Conservation (phyloP, 2,888 invertebrate genomes). For the Morpho helenor region DNA sequence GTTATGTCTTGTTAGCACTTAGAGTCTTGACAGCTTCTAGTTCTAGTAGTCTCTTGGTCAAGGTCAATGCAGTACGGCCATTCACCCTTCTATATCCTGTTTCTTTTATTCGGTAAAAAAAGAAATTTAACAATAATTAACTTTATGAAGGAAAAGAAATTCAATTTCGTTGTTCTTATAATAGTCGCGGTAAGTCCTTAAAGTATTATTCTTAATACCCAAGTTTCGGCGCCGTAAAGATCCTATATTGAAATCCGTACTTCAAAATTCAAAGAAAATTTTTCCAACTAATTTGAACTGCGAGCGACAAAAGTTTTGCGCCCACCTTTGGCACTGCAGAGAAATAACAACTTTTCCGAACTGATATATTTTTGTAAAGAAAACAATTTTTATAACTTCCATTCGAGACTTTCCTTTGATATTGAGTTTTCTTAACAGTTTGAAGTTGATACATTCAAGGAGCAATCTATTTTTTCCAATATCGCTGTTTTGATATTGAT, state of each 20-base stretch:
- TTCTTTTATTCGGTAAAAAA: too few relatives aligned
- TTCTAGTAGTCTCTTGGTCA: too few relatives aligned
- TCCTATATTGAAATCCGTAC: neutral
- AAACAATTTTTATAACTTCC: slow-evolving; percentile 54
- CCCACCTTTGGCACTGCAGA: slow-evolving; percentile 44
- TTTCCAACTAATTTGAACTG: slow-evolving; percentile 63
- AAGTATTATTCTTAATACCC: slow-evolving; percentile 5
- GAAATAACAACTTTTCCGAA: slow-evolving; percentile 59
- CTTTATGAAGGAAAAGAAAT: too few relatives aligned
- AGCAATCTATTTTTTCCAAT: too few relatives aligned
- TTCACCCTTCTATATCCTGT: too few relatives aligned
- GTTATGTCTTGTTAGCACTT: too few relatives aligned
- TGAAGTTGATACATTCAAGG: neutral
- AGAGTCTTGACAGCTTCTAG: too few relatives aligned
- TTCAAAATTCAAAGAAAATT: neutral
- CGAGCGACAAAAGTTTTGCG: slow-evolving; percentile 60
- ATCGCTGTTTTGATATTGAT: too few relatives aligned
- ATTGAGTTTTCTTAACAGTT: slow-evolving; percentile 69
- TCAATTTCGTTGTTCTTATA: too few relatives aligned
- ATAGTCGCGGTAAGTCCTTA: neutral
- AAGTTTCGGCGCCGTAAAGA: neutral
- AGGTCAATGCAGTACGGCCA: too few relatives aligned
- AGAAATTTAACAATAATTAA: too few relatives aligned
- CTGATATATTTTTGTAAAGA: slow-evolving; percentile 70
- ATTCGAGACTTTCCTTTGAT: slow-evolving; percentile 64